Evolutionary conservation across 2,797 vertebrate genomes (phyloP).

Genomic region (Erithacus rubecula): DNA sequence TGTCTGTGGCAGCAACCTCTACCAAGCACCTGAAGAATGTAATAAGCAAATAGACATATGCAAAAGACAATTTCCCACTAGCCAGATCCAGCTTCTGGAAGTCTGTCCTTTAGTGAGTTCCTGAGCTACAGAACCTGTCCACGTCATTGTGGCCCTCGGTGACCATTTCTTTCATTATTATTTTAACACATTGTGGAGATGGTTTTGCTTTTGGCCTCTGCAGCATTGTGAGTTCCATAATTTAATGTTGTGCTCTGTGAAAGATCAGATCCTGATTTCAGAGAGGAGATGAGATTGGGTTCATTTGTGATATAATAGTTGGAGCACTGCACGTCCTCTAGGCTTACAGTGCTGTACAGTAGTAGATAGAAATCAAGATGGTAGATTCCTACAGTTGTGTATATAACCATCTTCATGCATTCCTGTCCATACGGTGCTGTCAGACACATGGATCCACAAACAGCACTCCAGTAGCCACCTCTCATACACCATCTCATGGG

Average conservation of each 20-base stretch:
- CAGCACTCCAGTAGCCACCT: not conserved
- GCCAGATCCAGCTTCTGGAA: not conserved
- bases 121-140: not conserved
- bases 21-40: not conserved
- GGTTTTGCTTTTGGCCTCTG: not conserved
- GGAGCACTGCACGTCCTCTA: not conserved
- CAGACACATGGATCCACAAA: not conserved
- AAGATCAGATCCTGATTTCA: not conserved
- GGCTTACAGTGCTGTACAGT: not conserved
- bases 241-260: not conserved
- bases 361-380: not conserved
- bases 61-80: not conserved
- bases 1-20: not conserved
- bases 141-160: not conserved
- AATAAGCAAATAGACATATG: not conserved
- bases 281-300: not conserved
- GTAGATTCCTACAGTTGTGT: not conserved
- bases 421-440: not conserved
- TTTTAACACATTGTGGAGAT: not conserved
- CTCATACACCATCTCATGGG: not conserved
- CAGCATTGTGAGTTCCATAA: not conserved
- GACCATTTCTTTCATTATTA: not conserved
- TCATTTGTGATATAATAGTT: not conserved
- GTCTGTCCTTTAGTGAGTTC: not conserved
- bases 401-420: not conserved